Base-by-base conservation (phyloP, 2,888 invertebrate genomes). In the Elysia crispata region DNA sequence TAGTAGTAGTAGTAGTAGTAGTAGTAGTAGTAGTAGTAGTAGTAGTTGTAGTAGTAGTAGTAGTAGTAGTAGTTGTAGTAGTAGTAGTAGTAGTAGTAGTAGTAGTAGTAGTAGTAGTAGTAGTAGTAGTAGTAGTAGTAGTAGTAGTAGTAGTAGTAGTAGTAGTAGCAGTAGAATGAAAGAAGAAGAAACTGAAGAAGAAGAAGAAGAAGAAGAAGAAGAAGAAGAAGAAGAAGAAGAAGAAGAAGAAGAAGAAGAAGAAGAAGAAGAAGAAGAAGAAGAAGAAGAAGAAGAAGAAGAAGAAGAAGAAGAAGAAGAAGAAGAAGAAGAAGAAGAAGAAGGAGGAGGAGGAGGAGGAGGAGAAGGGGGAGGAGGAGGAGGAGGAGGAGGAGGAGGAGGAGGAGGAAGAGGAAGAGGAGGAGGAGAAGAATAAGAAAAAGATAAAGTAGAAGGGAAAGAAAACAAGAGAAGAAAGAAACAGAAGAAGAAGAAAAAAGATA, bases 121-220 rank as follows among this genome's bases (percentile, higher is more conserved):
- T 18, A 25, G 13, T 18, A 66, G 20, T 33, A 23, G 15, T 74
- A 74, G 20, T 13, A 25, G 33, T 20, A 50, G 23, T 62, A 25
- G 60, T 60, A 78, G 78, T 72, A 72, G 72, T 30, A 78, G 78
- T 60, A 25, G 72, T 50, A 77, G 77, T 70, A 70, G 70, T 69
- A 54, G 69, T 54, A 70, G 50, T 50, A 70, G 72, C 31, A 62
- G 62, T 60, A 72, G 72, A 72, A 15, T 72, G 78, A 72, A 73
- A 70, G n/a, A n/a, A n/a, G n/a, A n/a, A n/a, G n/a, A n/a, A n/a
- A n/a, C n/a, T n/a, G n/a, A n/a, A n/a, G n/a, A 60, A 69, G 57
- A 57, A 33, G 49, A 49, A 54, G 57, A 49, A 13, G 31, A 31
- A 54, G 54, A 54, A 23, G 49, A 49, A 54, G 54, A 54, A 49